A percentile compares a stretch with the other conserved stretches of the same genome.
These are phyloP conservation scores for Esperia sulphurella DNA, from an alignment of 2,888 invertebrate species.

Conservation along the genomic window DNA sequence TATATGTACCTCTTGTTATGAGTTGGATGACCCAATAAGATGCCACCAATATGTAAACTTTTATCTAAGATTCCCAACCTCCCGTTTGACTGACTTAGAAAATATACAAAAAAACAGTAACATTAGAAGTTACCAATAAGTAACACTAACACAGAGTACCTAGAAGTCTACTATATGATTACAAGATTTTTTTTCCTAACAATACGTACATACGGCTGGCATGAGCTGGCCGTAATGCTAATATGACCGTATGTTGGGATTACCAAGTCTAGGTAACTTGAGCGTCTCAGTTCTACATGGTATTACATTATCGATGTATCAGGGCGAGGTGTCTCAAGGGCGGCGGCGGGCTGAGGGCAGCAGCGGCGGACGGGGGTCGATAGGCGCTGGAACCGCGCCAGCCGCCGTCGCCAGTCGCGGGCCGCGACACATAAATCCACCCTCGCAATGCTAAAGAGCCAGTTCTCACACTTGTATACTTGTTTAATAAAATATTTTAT, in stretches of 20 bases:
- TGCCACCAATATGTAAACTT: no score
- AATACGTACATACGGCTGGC: no score
- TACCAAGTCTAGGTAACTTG: background rate
- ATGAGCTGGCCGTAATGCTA: no score
- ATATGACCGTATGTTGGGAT: no score
- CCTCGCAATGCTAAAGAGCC: slow-evolving; percentile 48
- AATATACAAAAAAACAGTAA: no score
- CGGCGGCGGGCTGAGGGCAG: slow-evolving; percentile 17
- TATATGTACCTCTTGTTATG: background rate
- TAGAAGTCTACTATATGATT: no score
- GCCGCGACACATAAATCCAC: slow-evolving; percentile 64
- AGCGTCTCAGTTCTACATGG: background rate
- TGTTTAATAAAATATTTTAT: no score
- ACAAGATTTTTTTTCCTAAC: no score
- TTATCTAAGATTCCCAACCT: no score
- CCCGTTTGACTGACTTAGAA: no score
- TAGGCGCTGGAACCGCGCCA: slow-evolving; percentile 75
- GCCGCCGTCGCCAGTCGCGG: slow-evolving; percentile 33
- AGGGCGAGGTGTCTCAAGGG: slow-evolving; percentile 32
- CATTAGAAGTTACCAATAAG: no score
- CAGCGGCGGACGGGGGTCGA: slow-evolving; percentile 5
- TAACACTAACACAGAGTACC: no score
- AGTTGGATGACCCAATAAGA: background rate
- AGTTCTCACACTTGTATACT: slow-evolving; percentile 23
- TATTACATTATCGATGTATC: slow-evolving; percentile 4